Evolutionary conservation across 1,140 invertebrate genomes (phyloP), one percentile per base, ranked within the genome.

Genomic region (Drosophila sp.): DNA sequence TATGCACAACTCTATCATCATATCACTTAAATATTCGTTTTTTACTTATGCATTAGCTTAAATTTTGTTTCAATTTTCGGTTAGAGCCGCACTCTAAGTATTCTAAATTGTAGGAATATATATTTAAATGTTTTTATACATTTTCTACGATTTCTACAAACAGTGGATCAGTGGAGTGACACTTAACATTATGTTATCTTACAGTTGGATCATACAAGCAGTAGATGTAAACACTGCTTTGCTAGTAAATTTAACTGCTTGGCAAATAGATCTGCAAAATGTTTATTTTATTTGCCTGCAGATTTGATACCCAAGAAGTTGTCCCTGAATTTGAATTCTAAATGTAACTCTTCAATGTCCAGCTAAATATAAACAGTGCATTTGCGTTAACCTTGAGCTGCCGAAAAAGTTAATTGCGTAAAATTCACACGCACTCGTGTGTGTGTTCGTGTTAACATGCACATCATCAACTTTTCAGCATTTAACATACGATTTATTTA

Each of bases 401-500:
- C 21, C 45, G 5, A 53, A 43, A 61, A 38, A 50, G 36, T 13
- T 67, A 67, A 67, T 67, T n/a, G n/a, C n/a, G n/a, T n/a, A n/a
- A n/a, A n/a, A n/a, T n/a, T n/a, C n/a, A n/a, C n/a, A n/a, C n/a
- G n/a, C n/a, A n/a, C n/a, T n/a, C n/a, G n/a, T n/a, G n/a, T 63
- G 13, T 11, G 9, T 16, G 14, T 36, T 14, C 32, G 25, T 43
- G 13, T 65, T 36, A 25, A 38, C 29, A 40, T 51, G 57, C 27
- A 69, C 58, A 69, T 69, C 65, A 62, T 69, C 36, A 62, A 66
- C 62, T 72, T 72, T 72, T 72, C 36, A 65, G 62, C 64, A 69
- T 53, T 62, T 63, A 62, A 51, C 57, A 46, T 57, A 51, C 65
- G 72, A 74, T 69, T 74, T 74, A 74, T 74, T 74, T 74, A 74